These are phyloP conservation scores for Trichoplusia ni DNA, from an alignment of 1,140 invertebrate genomes.

Conservation along the genomic window DNA sequence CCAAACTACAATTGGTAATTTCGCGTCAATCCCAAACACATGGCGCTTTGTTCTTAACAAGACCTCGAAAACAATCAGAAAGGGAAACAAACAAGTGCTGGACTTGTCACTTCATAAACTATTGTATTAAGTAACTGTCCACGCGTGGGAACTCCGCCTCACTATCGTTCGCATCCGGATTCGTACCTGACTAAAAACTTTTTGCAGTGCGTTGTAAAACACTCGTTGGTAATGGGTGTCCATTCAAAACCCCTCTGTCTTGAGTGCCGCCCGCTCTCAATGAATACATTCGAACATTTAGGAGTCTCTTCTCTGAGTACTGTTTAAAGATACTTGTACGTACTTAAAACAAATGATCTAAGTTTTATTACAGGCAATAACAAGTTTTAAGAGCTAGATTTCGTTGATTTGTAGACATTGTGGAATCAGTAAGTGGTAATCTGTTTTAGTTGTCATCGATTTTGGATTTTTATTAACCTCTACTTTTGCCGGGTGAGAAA, in stretches of 20 bases:
- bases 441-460: too few species aligned
- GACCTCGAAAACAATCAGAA: conserved; percentile 44
- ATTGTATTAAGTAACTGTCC: conserved; percentile 60
- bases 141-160: conserved; percentile 65
- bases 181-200: conserved; percentile 61
- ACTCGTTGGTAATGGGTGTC: conserved; percentile 62
- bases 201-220: conserved; percentile 69
- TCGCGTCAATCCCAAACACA: conserved; percentile 42
- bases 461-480: too few species aligned
- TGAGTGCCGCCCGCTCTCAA: conserved; percentile 51
- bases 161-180: conserved; percentile 70
- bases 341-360: conserved; percentile 28
- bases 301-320: conserved; percentile 36
- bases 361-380: conserved; percentile 29
- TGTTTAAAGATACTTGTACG: conserved; percentile 30
- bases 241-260: conserved; percentile 55
- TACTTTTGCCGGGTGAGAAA: too few species aligned
- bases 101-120: conserved; percentile 68
- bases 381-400: neutral
- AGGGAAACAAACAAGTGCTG: conserved; percentile 57
- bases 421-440: too few species aligned
- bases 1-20: conserved; percentile 23
- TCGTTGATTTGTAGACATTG: neutral
- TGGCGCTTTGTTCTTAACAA: conserved; percentile 64
- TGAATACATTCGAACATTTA: conserved; percentile 23